A percentile compares a stretch with the other conserved stretches of the same genome.
Evolutionary conservation across 1,140 invertebrate genomes (phyloP).

Genomic region (Pararge aegeria): DNA sequence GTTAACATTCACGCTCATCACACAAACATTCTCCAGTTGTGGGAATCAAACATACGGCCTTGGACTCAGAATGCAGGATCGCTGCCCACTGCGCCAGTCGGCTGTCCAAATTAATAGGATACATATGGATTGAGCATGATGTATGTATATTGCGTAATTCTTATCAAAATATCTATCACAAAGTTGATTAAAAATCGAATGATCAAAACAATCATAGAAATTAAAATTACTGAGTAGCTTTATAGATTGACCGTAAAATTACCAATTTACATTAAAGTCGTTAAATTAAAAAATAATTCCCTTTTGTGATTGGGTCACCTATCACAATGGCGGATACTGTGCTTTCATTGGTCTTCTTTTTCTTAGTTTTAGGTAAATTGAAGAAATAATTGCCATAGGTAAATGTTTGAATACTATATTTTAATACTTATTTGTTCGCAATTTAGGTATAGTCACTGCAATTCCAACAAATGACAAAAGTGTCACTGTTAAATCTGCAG

Average conservation of each 20-base stretch:
- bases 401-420: not conserved
- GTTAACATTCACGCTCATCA: no score
- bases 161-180: not conserved
- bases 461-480: conserved; percentile 28
- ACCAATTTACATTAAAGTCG: conserved; percentile 5
- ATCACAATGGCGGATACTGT: conserved; percentile 45
- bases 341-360: conserved; percentile 23
- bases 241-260: conserved; percentile 37
- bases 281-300: conserved; percentile 1
- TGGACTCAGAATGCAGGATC: no score
- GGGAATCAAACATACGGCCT: no score
- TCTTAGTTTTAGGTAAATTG: conserved; percentile 48
- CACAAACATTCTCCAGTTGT: no score
- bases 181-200: not conserved
- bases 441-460: conserved; percentile 29
- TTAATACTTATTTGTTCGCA: not conserved
- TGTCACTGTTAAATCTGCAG: conserved; percentile 1
- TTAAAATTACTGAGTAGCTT: conserved; percentile 20
- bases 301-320: conserved; percentile 14
- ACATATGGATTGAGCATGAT: no score
- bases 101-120: no score
- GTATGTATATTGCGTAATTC: no score
- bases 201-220: conserved; percentile 20
- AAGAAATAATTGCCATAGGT: not conserved
- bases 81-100: no score